phyloP scores from a whole-genome alignment of 2,113 vertebrate species.

The Colistium nudipinnis region DNA sequence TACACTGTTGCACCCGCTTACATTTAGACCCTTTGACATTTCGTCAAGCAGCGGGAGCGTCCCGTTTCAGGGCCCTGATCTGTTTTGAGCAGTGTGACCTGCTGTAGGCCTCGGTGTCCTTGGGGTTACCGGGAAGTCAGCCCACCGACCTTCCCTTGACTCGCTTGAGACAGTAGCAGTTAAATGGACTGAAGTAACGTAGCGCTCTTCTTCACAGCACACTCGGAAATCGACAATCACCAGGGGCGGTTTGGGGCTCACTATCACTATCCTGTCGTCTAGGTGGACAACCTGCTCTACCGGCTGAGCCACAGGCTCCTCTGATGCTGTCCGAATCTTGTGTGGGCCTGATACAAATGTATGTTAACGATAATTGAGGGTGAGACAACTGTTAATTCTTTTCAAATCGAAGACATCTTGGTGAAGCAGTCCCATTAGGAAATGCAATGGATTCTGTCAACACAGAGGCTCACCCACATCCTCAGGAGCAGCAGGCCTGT shows the following conservation, averaged over 20 bases:
- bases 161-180: background rate
- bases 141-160: constrained; percentile 2
- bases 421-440: background rate
- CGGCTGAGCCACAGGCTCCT: background rate
- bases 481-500: constrained; percentile 26
- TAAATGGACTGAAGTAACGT: background rate
- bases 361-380: background rate
- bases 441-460: constrained; percentile 28
- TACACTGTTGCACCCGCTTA: constrained; percentile 59
- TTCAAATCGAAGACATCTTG: constrained; percentile 4
- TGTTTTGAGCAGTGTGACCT: constrained; percentile 59
- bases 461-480: constrained; percentile 14
- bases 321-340: constrained; percentile 13
- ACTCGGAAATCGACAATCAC: background rate
- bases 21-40: constrained; percentile 66
- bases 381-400: too few species aligned
- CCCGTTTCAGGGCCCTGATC: constrained; percentile 58
- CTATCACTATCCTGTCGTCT: background rate
- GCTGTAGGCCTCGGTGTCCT: constrained; percentile 30
- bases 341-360: constrained; percentile 22
- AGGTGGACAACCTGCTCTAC: background rate
- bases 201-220: background rate
- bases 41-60: constrained; percentile 54
- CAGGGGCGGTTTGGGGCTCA: background rate
- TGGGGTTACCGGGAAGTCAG: constrained; percentile 36